These are phyloP conservation scores for Atta texana DNA, from an alignment of 1,140 invertebrate genomes.

Conservation along the genomic window DNA sequence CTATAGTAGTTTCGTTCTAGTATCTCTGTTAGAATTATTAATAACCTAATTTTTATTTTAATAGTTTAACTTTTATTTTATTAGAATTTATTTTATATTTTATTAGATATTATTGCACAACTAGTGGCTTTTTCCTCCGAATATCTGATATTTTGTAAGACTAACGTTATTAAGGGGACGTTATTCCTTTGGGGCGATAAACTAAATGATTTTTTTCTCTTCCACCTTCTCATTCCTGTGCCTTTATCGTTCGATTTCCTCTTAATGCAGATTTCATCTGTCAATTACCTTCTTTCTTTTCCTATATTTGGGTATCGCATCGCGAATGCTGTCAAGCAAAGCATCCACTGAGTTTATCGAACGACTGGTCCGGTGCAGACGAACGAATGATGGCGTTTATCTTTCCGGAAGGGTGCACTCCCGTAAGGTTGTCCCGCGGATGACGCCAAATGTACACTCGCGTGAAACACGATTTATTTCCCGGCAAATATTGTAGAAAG, in stretches of 20 bases:
- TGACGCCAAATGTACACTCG: slow-evolving; percentile 29
- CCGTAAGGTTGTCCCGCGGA: slow-evolving; percentile 26
- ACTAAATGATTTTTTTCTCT: slow-evolving; percentile 22
- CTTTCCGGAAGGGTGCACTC: slow-evolving; percentile 33
- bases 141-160: slow-evolving; percentile 16
- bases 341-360: slow-evolving; percentile 34
- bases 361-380: slow-evolving; percentile 17
- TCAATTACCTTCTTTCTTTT: slow-evolving; percentile 17
- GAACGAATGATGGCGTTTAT: slow-evolving; percentile 26
- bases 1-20: background rate
- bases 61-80: background rate
- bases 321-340: slow-evolving; percentile 36
- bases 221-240: background rate
- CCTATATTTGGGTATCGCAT: background rate
- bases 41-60: background rate
- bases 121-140: background rate
- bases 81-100: background rate
- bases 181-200: slow-evolving; percentile 10
- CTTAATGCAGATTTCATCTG: slow-evolving; percentile 40
- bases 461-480: slow-evolving; percentile 39
- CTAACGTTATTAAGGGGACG: slow-evolving; percentile 2
- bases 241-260: slow-evolving; percentile 19
- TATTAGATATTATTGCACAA: background rate
- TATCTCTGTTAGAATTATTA: background rate
- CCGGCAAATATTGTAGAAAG: slow-evolving; percentile 35